Percentiles rank a stretch among this genome's conserved stretches.
Evolutionary conservation across 2,113 vertebrate genomes (phyloP).

Genomic region (Burhinus oedicnemus): DNA sequence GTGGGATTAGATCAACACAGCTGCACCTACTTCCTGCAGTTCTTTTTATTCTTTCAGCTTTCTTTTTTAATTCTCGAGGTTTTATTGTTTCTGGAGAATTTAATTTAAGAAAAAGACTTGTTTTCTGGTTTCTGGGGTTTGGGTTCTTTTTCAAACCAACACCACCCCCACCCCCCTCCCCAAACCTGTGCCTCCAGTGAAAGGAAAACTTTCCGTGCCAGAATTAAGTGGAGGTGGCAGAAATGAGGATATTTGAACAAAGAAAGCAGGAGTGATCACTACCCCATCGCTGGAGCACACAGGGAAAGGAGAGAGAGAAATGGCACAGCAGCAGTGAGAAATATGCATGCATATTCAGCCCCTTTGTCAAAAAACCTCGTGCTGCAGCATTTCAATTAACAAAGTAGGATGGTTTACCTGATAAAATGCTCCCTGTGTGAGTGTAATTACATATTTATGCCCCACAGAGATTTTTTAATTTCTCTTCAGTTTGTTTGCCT

Average conservation of each 20-base stretch:
- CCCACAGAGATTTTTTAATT: constrained; percentile 90
- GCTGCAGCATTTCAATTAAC: constrained; percentile 85
- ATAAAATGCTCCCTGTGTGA: constrained; percentile 88
- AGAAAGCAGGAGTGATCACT: constrained; percentile 49
- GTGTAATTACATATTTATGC: constrained; percentile 88
- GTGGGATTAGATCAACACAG: background rate
- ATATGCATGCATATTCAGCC: constrained; percentile 57
- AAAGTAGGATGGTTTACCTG: constrained; percentile 88
- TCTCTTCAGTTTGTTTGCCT: constrained; percentile 87
- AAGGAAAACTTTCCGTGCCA: constrained; percentile 14
- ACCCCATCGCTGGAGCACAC: constrained; percentile 55
- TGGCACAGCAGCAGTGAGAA: constrained; percentile 54
- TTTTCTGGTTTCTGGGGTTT: background rate
- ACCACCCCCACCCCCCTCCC: background rate
- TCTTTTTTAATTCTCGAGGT: background rate
- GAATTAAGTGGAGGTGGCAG: constrained; percentile 7
- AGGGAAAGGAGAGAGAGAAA: constrained; percentile 60
- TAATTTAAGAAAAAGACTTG: background rate
- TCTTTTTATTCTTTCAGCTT: background rate
- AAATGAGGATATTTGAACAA: constrained; percentile 48
- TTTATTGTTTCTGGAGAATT: constrained; percentile 12
- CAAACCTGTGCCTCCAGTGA: background rate
- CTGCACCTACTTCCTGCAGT: background rate
- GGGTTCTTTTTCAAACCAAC: background rate
- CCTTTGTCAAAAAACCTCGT: constrained; percentile 77